Conservation (phyloP, 1,140 invertebrate genomes). For the Sogatella furcifera region DNA sequence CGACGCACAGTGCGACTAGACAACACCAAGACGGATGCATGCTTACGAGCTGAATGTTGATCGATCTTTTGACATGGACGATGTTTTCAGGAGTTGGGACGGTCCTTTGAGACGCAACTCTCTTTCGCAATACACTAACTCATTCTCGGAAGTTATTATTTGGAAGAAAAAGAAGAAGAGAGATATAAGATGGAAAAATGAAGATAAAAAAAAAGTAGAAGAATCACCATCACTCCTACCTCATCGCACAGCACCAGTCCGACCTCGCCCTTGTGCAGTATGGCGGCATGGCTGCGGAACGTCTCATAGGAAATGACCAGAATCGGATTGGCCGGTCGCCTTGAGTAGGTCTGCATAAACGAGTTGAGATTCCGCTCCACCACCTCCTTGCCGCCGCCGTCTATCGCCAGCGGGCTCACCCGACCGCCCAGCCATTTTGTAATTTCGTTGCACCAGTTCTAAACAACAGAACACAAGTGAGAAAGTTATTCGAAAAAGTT, state of each 20-base stretch:
- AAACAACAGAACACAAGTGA: slow-evolving; percentile 17
- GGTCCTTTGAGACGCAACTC: too few species aligned
- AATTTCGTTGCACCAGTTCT: slow-evolving; percentile 99
- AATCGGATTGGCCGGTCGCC: slow-evolving; percentile 71
- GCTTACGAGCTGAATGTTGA: too few species aligned
- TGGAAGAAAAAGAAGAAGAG: too few species aligned
- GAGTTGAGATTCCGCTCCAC: slow-evolving; percentile 74
- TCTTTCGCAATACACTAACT: too few species aligned
- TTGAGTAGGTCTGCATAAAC: slow-evolving; percentile 48
- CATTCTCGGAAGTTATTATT: too few species aligned
- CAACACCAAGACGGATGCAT: too few species aligned
- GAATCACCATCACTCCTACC: slow-evolving; percentile 37
- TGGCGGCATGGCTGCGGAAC: slow-evolving; percentile 83
- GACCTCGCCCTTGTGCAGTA: slow-evolving; percentile 82
- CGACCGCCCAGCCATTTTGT: slow-evolving; percentile 87
- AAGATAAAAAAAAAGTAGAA: too few species aligned
- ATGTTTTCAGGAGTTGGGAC: too few species aligned
- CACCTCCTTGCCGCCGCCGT: slow-evolving; percentile 80
- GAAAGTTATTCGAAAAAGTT: too few species aligned
- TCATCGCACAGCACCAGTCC: slow-evolving; percentile 97
- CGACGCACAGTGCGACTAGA: too few species aligned
- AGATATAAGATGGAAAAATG: too few species aligned
- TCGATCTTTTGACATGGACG: too few species aligned
- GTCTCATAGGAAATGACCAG: slow-evolving; percentile 99
- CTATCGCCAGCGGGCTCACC: slow-evolving; percentile 78